A percentile compares a stretch with the other conserved stretches of the same genome.
These are phyloP conservation scores for Drosophila auraria DNA, from an alignment of 1,140 invertebrate species.

Conservation along the genomic window DNA sequence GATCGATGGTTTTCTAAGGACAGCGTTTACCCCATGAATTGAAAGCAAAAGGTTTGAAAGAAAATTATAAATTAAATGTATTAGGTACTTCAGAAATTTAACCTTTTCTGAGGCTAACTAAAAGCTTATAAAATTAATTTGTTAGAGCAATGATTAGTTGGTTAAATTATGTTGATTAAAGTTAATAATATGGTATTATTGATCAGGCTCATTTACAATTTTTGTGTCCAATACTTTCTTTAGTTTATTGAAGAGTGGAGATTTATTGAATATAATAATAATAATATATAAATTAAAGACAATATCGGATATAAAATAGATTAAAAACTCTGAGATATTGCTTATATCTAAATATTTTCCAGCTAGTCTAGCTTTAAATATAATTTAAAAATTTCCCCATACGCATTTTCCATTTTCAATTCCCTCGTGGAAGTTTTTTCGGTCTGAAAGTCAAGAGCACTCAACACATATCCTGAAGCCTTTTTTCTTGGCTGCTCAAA, in stretches of 20 bases:
- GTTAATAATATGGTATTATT: too few relatives aligned
- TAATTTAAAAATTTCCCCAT: background rate
- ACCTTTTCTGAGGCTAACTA: background rate
- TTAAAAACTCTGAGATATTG: too few relatives aligned
- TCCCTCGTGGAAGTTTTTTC: background rate
- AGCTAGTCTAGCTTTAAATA: background rate
- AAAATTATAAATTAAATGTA: constrained; percentile 4
- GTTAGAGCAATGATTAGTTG: too few relatives aligned
- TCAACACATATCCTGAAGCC: constrained; percentile 31
- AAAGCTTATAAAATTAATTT: background rate
- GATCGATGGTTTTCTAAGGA: constrained; percentile 22
- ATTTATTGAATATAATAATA: too few relatives aligned
- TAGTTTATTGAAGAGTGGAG: too few relatives aligned
- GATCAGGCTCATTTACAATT: too few relatives aligned
- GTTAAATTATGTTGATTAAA: background rate
- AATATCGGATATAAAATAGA: too few relatives aligned
- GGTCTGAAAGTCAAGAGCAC: constrained; percentile 28
- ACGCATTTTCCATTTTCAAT: background rate
- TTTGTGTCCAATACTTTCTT: background rate
- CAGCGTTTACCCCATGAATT: constrained; percentile 24
- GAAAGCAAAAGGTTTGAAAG: background rate
- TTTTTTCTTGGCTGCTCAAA: constrained; percentile 28
- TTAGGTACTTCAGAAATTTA: background rate
- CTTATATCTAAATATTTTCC: too few relatives aligned
- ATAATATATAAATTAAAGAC: too few relatives aligned